Evolutionary conservation across 2,888 invertebrate species (phyloP), one percentile per base, ranked within the genome.

Genomic region (Unio pictorum): DNA sequence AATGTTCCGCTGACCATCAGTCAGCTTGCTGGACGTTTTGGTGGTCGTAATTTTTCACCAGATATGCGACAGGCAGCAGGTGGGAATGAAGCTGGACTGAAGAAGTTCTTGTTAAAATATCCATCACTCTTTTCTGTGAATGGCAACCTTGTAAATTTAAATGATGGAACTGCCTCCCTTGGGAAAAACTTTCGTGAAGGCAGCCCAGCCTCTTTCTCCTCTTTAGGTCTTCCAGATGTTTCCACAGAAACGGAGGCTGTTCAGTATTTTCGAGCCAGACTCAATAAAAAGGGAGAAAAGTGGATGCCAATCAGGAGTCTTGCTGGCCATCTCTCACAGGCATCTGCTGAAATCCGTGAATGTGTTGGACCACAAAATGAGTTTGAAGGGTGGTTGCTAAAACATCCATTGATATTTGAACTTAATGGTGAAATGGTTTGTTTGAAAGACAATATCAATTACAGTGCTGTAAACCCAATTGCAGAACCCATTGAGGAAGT

Each of bases 1-100:
- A 86, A 86, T 61, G 95, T 96, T 90, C 96, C 97, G 79, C 93
- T 98, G 90, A 97, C 97, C 81, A 93, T 99, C 87, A 98, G 98
- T 91, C 99, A 99, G 92, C 93, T 99, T 84, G 97, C 97, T 90
- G 99, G 99, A 91, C 98, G 99, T 91, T 99, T 99, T 91, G 99
- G 99, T 87, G 98, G 98, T 83, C 97, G 98, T 91, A 98, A 97
- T 83, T 99, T 99, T 91, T 98, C 99, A 34, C 96, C 97, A 92
- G 99, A 99, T 92, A 99, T 99, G 98, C 81, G 90, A 61, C 82
- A 87, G 61, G 91, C 92, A 61, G 91, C 91, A 64, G 92, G 98
- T 81, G 97, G 97, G 84, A 97, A 97, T 83, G 98, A 98, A 91
- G 96, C 84, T 67, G 96, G 99, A 70, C 93, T 99, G 73, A 97